Evolutionary conservation across 2,797 vertebrate genomes (phyloP), one percentile per base, ranked within the genome.

Genomic region (Takifugu ocellatus): DNA sequence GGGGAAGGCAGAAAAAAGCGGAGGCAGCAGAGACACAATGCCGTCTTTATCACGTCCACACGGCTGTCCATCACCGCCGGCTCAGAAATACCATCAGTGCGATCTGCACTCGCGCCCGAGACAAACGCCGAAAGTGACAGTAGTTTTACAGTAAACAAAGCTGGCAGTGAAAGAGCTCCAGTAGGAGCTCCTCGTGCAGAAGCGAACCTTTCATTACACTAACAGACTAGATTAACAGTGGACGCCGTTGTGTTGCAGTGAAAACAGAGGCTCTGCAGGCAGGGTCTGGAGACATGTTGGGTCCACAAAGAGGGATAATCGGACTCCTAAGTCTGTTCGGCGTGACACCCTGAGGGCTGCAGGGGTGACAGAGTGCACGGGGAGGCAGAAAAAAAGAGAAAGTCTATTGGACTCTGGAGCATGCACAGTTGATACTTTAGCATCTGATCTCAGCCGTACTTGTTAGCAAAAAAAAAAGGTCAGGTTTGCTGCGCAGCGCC

Each of bases 1-100:
- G 71, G 64, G 78, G 72, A 56, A 75, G 74, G 72, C 61, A 79
- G 77, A 52, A 39, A 48, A 10, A 25, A 75, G 76, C 72, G 76
- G 84, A 82, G 80, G 82, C 66, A 76, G 75, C 61, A 33, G 66
- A 84, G 86, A 88, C 84, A 91, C 87, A 91, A 89, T 86, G 86
- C 78, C 43, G 80, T 79, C 90, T 91, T 91, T 91, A 90, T 89
- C 85, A 74, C 80, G 81, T 78, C 72, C 81, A 67, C 84, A 87
- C 77, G 76, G 84, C 83, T 85, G 83, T 76, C 83, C 27, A 48
- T 80, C 80, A 79, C 72, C 66, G 75, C 81, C 77, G 72, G 78
- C 75, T 78, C 79, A 69, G 68, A 76, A 86, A 83, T 72, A 78
- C 75, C 75, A 76, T 55, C 68, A 68, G 72, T 72, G 77, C 58